Percentiles rank a stretch among this genome's conserved stretches.
Conservation (phyloP, 2,888 invertebrate species). For the Tetanocera ferruginea region DNA sequence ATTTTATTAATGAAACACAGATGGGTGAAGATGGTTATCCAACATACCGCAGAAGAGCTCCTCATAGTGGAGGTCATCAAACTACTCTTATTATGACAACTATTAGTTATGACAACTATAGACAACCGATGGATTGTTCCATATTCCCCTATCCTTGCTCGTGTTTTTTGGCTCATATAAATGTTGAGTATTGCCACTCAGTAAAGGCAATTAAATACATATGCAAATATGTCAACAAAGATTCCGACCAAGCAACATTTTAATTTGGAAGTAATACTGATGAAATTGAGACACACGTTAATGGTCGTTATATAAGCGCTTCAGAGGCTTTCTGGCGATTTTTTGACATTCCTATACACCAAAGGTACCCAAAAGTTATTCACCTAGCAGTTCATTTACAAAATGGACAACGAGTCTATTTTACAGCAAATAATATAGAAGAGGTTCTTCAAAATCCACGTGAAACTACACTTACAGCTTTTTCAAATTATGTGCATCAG, state of each 20-base stretch:
- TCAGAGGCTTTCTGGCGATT: constrained; percentile 37
- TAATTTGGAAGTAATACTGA: constrained; percentile 17
- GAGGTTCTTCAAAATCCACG: too few relatives aligned
- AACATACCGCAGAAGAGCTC: constrained; percentile 12
- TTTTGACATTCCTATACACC: constrained; percentile 25
- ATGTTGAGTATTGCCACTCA: constrained; percentile 29
- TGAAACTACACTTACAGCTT: too few relatives aligned
- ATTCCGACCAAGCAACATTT: constrained; percentile 10
- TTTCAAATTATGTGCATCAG: too few relatives aligned
- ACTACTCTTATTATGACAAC: not conserved
- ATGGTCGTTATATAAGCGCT: constrained; percentile 34
- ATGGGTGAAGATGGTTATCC: constrained; percentile 37
- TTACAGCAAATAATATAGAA: too few relatives aligned
- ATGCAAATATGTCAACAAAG: constrained; percentile 30
- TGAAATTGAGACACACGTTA: constrained; percentile 26
- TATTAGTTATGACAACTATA: too few relatives aligned
- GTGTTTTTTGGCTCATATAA: constrained; percentile 27
- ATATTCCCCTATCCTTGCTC: constrained; percentile 14
- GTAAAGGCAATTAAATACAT: constrained; percentile 21
- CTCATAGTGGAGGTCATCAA: not conserved
- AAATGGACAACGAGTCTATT: too few relatives aligned
- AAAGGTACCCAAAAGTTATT: constrained; percentile 26
- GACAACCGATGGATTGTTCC: constrained; percentile 31
- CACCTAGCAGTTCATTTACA: too few relatives aligned
- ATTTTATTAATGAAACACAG: constrained; percentile 22